phyloP scores from a whole-genome alignment of 64 coral and sea anemone genomes.

The Stylophora pistillata region DNA sequence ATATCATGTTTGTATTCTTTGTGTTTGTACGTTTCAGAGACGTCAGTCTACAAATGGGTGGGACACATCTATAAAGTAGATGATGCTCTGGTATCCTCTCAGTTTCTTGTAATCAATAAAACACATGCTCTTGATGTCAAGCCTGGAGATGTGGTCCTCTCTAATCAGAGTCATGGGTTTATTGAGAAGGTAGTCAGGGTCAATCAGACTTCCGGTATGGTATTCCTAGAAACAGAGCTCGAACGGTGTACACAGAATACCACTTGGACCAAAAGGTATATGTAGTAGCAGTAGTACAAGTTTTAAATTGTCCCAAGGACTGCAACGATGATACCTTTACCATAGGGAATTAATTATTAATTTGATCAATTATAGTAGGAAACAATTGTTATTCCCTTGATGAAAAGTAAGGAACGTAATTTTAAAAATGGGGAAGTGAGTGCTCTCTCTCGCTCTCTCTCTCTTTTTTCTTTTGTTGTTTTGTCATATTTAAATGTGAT shows the following conservation, averaged over 20 bases:
- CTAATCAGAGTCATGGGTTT: constrained; percentile 57
- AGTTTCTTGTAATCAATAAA: constrained; percentile 58
- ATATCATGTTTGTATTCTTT: background rate
- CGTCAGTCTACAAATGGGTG: constrained; percentile 47
- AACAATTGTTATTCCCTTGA: too few species aligned
- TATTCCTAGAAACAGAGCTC: constrained; percentile 60
- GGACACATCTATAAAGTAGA: constrained; percentile 58
- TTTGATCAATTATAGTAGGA: too few species aligned
- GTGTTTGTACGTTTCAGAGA: background rate
- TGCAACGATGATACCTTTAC: too few species aligned
- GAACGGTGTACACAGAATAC: constrained; percentile 46
- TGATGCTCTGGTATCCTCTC: constrained; percentile 3
- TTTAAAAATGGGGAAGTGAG: too few species aligned
- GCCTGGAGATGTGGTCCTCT: constrained; percentile 56
- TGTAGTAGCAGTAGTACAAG: too few species aligned
- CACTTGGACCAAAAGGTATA: constrained; percentile 48
- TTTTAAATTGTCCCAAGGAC: too few species aligned
- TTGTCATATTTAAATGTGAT: too few species aligned
- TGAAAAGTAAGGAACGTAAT: too few species aligned
- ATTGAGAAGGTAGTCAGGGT: constrained; percentile 55
- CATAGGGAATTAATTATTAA: too few species aligned
- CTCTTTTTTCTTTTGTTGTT: too few species aligned
- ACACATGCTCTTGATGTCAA: background rate
- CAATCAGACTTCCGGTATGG: constrained; percentile 8
- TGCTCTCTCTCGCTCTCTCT: too few species aligned